Conservation (phyloP, 2,888 invertebrate species). For the Trachelus stipa region DNA sequence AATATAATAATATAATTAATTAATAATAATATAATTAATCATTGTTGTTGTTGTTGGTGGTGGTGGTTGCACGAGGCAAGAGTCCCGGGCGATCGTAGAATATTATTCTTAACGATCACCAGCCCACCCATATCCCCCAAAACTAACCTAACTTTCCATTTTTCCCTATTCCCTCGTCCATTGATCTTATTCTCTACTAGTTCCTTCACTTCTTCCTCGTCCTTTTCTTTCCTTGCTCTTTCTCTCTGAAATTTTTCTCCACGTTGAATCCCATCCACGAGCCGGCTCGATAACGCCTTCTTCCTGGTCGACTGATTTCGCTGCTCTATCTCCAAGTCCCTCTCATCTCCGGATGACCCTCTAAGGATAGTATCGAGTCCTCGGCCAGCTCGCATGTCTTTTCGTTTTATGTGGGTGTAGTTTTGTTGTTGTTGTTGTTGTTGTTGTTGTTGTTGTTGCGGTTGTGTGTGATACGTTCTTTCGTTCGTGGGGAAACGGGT, state of each 20-base stretch:
- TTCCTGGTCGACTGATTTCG: background rate
- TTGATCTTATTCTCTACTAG: constrained; percentile 10
- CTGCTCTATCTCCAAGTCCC: constrained; percentile 5
- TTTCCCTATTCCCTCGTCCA: constrained; percentile 1
- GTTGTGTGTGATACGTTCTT: constrained; percentile 35
- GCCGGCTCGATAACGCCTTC: background rate
- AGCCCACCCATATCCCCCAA: background rate
- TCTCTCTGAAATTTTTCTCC: background rate
- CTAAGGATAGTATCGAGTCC: background rate
- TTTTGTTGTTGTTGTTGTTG: constrained; percentile 14
- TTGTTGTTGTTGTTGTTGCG: constrained; percentile 24
- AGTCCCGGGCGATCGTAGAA: constrained; percentile 52
- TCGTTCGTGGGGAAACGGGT: constrained; percentile 50
- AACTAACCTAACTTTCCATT: background rate
- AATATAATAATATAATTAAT: constrained; percentile 55
- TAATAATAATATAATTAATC: constrained; percentile 44
- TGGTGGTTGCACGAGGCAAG: constrained; percentile 59
- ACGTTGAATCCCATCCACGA: background rate
- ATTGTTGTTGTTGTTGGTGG: background rate
- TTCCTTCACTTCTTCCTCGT: background rate
- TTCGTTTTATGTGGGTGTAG: constrained; percentile 24
- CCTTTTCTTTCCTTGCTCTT: constrained; percentile 4
- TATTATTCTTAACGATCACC: background rate
- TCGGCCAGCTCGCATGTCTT: background rate
- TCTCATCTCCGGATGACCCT: constrained; percentile 12